Evolutionary conservation across 2,113 vertebrate genomes (phyloP), one percentile per base, ranked within the genome.

Genomic region (Grammomys dolichurus): DNA sequence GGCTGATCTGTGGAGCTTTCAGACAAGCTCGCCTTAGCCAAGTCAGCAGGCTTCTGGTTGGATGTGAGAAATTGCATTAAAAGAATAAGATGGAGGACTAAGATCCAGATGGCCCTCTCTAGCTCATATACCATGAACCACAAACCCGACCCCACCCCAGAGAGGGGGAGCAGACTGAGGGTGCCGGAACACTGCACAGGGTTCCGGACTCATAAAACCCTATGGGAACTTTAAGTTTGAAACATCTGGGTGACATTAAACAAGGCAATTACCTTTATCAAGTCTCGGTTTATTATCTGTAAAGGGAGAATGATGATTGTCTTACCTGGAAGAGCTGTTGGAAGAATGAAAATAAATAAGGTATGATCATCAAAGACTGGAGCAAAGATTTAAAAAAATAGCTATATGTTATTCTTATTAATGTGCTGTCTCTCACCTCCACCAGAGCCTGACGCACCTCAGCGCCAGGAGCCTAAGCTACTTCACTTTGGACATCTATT

Each of bases 311-410:
- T 90, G 60, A 87, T 76, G 80, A 85, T 13, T 72, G 9, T 1
- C 28, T 90, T 93, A 3, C 9, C 46, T 77, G 31, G 19, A 70
- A 96, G 12, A 92, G 72, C 36, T 69, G 9, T 73, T 63, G 31
- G 63, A 60, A 87, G 73, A 69, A 85, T 65, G 33, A 94, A 92
- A 87, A 89, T 77, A 94, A 46, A 7, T 51, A 96, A 70, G 58
- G 85, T 48, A 67, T 16, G 14, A 26, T 58, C 56, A 10, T 91
- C 94, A 67, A 17, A n/a, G 87, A 95, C 69, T 16, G 56, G 8
- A n/a, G 43, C 46, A 14, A 4, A 76, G 78, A 78, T 40, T 31
- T n/a, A 89, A 19, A 54, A 75, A 75, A 20, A 87, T 33, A 46
- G 20, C 36, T 19, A 31, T 31, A 31, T 33, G 72, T 84, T 54